A percentile compares a stretch with the other conserved stretches of the same genome.
Conservation (phyloP, 2,888 invertebrate genomes). For the Gibbula magus region DNA sequence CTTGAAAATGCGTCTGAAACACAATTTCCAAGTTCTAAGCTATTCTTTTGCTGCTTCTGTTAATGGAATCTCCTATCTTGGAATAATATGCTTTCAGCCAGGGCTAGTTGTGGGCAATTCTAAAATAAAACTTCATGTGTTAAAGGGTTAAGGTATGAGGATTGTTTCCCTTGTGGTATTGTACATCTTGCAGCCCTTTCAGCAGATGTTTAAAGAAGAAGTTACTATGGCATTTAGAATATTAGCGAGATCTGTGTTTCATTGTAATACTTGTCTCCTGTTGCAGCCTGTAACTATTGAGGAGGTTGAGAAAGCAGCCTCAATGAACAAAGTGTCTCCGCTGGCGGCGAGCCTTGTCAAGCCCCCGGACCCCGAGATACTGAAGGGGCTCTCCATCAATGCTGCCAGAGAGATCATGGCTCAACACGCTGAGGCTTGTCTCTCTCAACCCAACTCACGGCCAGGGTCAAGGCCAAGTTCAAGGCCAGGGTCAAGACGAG, state of each 20-base stretch:
- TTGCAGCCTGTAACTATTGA: conserved; percentile 83
- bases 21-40: no score
- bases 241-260: background rate
- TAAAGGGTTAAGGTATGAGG: no score
- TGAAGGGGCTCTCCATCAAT: conserved; percentile 66
- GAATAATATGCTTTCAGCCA: no score
- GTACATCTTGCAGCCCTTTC: no score
- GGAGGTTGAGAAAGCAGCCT: conserved; percentile 80
- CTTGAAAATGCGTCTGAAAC: no score
- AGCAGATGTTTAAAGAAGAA: no score
- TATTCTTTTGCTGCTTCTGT: no score
- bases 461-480: conserved; percentile 41
- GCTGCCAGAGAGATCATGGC: conserved; percentile 75
- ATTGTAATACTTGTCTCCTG: background rate
- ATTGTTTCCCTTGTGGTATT: no score
- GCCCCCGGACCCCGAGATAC: conserved; percentile 74
- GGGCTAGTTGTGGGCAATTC: no score
- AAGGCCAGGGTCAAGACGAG: conserved; percentile 54
- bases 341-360: conserved; percentile 77
- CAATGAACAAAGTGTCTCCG: conserved; percentile 76
- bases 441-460: conserved; percentile 64
- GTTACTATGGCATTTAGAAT: no score
- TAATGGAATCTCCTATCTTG: no score
- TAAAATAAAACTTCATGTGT: no score
- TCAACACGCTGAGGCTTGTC: conserved; percentile 79